Percentiles rank a stretch among this genome's conserved stretches.
phyloP scores from a whole-genome alignment of 2,113 vertebrate species.

The Lagopus muta region DNA sequence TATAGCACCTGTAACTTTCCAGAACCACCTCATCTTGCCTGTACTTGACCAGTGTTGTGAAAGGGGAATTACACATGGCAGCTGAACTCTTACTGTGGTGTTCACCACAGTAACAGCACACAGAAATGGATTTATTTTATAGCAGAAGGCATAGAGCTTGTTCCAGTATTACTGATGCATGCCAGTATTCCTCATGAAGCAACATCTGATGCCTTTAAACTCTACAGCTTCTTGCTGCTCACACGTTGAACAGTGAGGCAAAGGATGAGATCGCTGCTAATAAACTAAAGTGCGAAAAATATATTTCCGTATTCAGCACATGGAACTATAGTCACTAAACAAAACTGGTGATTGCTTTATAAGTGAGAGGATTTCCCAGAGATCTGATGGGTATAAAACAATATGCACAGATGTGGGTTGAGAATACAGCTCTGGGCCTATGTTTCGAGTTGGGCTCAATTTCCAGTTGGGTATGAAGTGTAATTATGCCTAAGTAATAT shows the following conservation, averaged over 20 bases:
- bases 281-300: not conserved
- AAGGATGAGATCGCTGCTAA: not conserved
- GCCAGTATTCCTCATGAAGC: not conserved
- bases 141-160: not conserved
- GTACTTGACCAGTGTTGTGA: not conserved
- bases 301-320: not conserved
- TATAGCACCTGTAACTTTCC: not conserved
- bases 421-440: not conserved
- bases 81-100: not conserved
- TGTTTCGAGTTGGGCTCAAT: not conserved
- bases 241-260: not conserved
- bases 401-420: not conserved
- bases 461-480: accelerated
- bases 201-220: not conserved
- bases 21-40: not conserved
- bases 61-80: no score
- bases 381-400: not conserved
- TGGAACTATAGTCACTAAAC: not conserved
- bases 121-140: not conserved
- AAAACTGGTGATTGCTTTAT: no score
- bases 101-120: not conserved
- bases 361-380: not conserved
- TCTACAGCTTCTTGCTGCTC: not conserved
- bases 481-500: not conserved
- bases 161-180: not conserved